phyloP scores from a whole-genome alignment of 1,140 invertebrate species.

The Alviniconcha marisindica region DNA sequence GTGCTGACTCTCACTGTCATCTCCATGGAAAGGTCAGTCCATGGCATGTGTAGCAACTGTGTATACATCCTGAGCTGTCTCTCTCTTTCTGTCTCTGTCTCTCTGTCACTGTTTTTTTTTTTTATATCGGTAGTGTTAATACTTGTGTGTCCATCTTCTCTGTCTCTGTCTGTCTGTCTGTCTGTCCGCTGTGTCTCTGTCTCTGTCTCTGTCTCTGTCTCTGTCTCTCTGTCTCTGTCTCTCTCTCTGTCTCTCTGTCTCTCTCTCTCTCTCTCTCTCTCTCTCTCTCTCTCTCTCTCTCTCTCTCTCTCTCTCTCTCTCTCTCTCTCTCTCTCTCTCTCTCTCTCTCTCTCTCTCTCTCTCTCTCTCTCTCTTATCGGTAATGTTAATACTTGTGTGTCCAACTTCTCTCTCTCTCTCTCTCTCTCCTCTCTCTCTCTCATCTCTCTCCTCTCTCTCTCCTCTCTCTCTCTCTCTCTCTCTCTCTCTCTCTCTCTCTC shows the following conservation, averaged over 20 bases:
- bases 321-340: too few relatives aligned
- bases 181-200: too few relatives aligned
- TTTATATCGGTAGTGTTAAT: neutral
- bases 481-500: too few relatives aligned
- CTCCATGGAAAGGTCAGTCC: slow-evolving; percentile 83
- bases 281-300: too few relatives aligned
- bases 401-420: neutral
- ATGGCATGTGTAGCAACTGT: neutral
- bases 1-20: slow-evolving; percentile 86
- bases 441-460: too few relatives aligned
- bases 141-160: neutral
- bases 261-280: too few relatives aligned
- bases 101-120: neutral
- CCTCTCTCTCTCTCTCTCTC: too few relatives aligned
- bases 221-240: neutral
- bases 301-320: too few relatives aligned
- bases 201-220: slow-evolving; percentile 1
- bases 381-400: too few relatives aligned
- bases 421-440: slow-evolving; percentile 5
- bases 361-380: too few relatives aligned
- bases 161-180: too few relatives aligned
- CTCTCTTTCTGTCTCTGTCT: neutral
- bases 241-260: slow-evolving; percentile 15
- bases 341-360: too few relatives aligned
- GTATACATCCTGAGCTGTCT: neutral